phyloP scores from a whole-genome alignment of 2,888 invertebrate genomes.

The Ypsolopha scabrella region DNA sequence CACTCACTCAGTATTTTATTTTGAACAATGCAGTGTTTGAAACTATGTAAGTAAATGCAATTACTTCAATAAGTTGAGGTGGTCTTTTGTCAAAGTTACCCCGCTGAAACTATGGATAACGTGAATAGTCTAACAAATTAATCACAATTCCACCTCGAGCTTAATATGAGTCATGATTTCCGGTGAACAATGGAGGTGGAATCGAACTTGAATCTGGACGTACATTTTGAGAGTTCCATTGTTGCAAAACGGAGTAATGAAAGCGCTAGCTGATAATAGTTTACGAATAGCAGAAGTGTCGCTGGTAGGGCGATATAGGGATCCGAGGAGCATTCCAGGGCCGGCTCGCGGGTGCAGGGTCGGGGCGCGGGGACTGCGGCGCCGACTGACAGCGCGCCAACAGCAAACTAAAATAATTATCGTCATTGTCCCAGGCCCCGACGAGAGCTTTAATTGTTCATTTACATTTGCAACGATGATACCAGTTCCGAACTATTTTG shows the following conservation, averaged over 20 bases:
- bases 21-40: slow-evolving; percentile 18
- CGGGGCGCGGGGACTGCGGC: slow-evolving; percentile 26
- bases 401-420: slow-evolving; percentile 70
- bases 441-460: slow-evolving; percentile 68
- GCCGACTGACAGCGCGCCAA: slow-evolving; percentile 56
- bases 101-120: slow-evolving; percentile 35
- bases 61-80: slow-evolving; percentile 28
- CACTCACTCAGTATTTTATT: neutral
- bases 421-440: slow-evolving; percentile 66
- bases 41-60: slow-evolving; percentile 23
- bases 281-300: slow-evolving; percentile 69
- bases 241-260: slow-evolving; percentile 62
- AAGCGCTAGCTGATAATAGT: slow-evolving; percentile 67
- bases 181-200: slow-evolving; percentile 54
- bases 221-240: slow-evolving; percentile 61
- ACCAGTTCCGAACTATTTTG: slow-evolving; percentile 66
- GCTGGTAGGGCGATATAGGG: slow-evolving; percentile 54
- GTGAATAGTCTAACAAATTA: slow-evolving; percentile 61
- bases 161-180: slow-evolving; percentile 62
- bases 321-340: slow-evolving; percentile 55
- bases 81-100: slow-evolving; percentile 46
- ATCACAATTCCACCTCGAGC: slow-evolving; percentile 66
- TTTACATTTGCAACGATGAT: slow-evolving; percentile 69
- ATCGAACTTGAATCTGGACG: slow-evolving; percentile 63
- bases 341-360: slow-evolving; percentile 11